Conservation (phyloP, 2,888 invertebrate genomes). For the Thysanoteuthis rhombus region DNA sequence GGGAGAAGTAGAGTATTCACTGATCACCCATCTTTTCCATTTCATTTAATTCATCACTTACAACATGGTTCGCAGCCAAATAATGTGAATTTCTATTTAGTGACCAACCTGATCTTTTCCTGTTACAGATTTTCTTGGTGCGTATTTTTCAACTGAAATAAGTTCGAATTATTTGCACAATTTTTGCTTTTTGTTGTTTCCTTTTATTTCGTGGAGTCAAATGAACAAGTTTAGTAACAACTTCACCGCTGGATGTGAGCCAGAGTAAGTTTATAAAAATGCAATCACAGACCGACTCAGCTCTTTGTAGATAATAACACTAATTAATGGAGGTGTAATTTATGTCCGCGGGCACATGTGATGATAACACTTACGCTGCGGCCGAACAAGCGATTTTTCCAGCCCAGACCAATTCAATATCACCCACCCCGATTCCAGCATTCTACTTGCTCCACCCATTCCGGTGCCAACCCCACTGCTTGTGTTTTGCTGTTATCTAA, state of each 20-base stretch:
- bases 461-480: not conserved
- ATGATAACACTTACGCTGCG: not conserved
- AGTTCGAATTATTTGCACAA: too few species aligned
- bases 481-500: not conserved
- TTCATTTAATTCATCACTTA: too few species aligned
- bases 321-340: constrained; percentile 12
- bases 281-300: not conserved
- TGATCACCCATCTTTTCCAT: too few species aligned
- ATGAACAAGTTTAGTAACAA: not conserved
- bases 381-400: not conserved
- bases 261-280: not conserved
- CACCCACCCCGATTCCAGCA: not conserved
- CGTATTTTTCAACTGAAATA: too few species aligned
- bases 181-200: not conserved
- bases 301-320: not conserved
- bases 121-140: too few species aligned
- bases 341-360: not conserved
- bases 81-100: too few species aligned
- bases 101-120: too few species aligned
- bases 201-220: not conserved
- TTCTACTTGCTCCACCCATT: not conserved
- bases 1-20: too few species aligned
- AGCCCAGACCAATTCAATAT: not conserved
- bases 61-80: too few species aligned
- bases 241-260: not conserved